Percentiles rank a stretch among this genome's conserved stretches.
phyloP scores from a whole-genome alignment of 2,888 invertebrate species.

The Stratiomys singularior region DNA sequence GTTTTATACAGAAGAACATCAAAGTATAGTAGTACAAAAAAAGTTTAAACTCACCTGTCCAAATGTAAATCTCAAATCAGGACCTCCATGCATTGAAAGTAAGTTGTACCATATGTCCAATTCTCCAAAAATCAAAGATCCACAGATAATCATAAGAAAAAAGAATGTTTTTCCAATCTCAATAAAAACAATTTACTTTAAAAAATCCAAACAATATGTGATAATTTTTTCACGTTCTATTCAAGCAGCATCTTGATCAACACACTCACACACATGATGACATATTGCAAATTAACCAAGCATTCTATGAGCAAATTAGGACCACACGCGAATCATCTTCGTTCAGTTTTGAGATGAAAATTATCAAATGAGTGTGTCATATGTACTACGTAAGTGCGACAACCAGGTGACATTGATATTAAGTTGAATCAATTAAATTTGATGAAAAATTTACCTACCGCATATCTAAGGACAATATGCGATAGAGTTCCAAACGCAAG shows the following conservation, averaged over 20 bases:
- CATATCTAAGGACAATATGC: no score
- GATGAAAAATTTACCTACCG: neutral
- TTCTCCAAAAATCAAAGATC: neutral
- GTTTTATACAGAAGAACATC: no score
- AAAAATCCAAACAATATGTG: neutral
- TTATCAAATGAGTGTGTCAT: neutral
- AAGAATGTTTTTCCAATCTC: no score
- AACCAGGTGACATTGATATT: conserved; percentile 15
- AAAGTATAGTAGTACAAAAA: no score
- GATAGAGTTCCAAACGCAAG: no score
- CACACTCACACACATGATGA: neutral
- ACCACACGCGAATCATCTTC: neutral
- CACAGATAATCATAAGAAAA: neutral
- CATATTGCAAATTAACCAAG: conserved; percentile 1
- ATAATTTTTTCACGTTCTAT: conserved; percentile 6
- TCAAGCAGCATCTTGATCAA: neutral
- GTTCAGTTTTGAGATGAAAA: neutral
- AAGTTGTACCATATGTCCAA: neutral
- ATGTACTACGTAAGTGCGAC: conserved; percentile 23
- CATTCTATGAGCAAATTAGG: conserved; percentile 25
- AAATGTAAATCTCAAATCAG: neutral
- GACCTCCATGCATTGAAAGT: neutral
- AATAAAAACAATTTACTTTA: neutral
- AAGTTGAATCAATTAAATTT: conserved; percentile 1
- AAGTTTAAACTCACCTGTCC: neutral